phyloP scores from a whole-genome alignment of 2,888 invertebrate genomes.

The Mystacides longicornis region DNA sequence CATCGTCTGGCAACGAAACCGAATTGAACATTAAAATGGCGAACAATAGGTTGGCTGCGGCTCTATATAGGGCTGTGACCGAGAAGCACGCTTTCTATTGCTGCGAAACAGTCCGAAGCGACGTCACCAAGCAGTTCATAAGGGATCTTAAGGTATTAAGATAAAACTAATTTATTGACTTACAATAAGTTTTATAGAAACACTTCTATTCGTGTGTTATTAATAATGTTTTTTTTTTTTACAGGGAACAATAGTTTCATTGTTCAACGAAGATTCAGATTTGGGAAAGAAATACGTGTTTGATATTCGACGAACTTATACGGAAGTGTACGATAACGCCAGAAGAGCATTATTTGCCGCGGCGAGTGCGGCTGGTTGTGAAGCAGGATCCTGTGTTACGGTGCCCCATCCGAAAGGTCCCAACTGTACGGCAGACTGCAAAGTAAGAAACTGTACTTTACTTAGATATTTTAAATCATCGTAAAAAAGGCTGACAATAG shows the following conservation, averaged over 20 bases:
- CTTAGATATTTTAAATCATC: too few species aligned
- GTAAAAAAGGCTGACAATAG: too few species aligned
- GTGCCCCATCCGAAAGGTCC: constrained; percentile 26
- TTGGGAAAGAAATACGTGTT: constrained; percentile 85
- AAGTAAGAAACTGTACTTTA: constrained; percentile 32
- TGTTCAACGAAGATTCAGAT: constrained; percentile 83
- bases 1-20: constrained; percentile 59
- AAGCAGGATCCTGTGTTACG: constrained; percentile 17
- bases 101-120: constrained; percentile 82
- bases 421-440: constrained; percentile 30
- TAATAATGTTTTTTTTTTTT: constrained; percentile 16
- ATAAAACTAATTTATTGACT: background rate
- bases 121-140: constrained; percentile 83
- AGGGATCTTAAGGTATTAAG: constrained; percentile 66
- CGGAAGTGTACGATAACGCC: constrained; percentile 85
- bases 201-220: background rate
- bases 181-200: background rate
- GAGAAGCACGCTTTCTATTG: constrained; percentile 91
- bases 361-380: constrained; percentile 32
- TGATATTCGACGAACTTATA: constrained; percentile 80
- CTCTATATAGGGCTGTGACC: constrained; percentile 77
- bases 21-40: constrained; percentile 72
- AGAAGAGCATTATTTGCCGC: constrained; percentile 62
- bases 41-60: constrained; percentile 73
- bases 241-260: constrained; percentile 79